Evolutionary conservation across 2,113 vertebrate species (phyloP), one percentile per base, ranked within the genome.

Genomic region (Ranitomeya variabilis): DNA sequence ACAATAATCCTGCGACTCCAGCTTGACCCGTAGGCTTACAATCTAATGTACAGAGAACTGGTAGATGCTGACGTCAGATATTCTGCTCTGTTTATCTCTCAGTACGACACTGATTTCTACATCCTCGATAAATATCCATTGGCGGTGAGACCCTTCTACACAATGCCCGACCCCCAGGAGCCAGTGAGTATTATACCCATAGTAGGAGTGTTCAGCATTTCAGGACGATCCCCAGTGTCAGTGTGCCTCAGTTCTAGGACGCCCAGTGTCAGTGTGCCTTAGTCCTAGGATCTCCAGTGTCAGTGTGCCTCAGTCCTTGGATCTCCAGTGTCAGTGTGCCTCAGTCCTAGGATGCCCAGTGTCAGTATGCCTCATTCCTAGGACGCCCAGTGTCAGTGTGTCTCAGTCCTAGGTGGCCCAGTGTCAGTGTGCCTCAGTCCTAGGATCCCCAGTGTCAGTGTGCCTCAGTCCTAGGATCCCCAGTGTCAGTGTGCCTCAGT

Each of bases 51-150:
- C 6, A 0, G 23, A 37, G 69, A 71, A 5, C 11, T 4, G 67
- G 21, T 21, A 5, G 8, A 37, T 73, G 4, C 67, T 73, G 2
- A 55, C 23, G 14, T 82, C 60, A 31, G 8, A 51, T 1, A 60
- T n/a, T 62, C 3, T 71, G 2, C 78, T 37, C 69, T 92, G 88
- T 88, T 90, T 79, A 91, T 91, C 90, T 64, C 52, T 37, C 91
- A 99, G 98, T 99, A 99, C 13, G 98, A 99, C 89, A 99, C 98
- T 0, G 98, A 99, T 92, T 99, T 99, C 94, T 99, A 98, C 79
- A 96, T 99, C 91, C 97, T 99, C 94, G 98, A 99, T 92, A 99
- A 99, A 91, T 99, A 99, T 45, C 98, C 98, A 0, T 95, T 99
- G 94, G 96, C 97, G 90, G 98, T 99, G 90, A 95, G 98, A 92